A percentile compares a stretch with the other conserved stretches of the same genome.
Evolutionary conservation across 1,140 invertebrate species (phyloP).

Genomic region (Ceratosolen fusciceps): DNA sequence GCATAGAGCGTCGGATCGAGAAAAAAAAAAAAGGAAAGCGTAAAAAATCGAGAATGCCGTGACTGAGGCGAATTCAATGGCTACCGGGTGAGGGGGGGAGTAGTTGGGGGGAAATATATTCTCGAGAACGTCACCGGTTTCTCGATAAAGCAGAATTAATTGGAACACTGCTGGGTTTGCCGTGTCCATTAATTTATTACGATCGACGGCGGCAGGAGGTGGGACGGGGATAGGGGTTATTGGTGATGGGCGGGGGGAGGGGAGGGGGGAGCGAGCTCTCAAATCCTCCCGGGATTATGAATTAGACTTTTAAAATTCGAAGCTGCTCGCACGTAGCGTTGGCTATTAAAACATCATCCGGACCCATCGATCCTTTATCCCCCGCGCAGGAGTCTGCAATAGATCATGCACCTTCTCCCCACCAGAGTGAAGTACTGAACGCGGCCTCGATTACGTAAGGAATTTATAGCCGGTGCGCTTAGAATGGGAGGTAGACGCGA

Average conservation of each 20-base stretch:
- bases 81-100: too few relatives aligned
- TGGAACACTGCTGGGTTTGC: slow-evolving; percentile 56
- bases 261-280: slow-evolving; percentile 45
- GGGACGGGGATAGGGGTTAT: too few relatives aligned
- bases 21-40: too few relatives aligned
- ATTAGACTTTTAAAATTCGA: slow-evolving; percentile 60
- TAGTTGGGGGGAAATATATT: slow-evolving; percentile 46
- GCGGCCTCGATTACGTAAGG: too few relatives aligned
- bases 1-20: background rate
- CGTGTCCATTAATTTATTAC: slow-evolving; percentile 60
- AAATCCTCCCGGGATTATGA: slow-evolving; percentile 53
- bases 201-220: slow-evolving; percentile 52
- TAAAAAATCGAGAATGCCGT: slow-evolving; percentile 31
- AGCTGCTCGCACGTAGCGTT: slow-evolving; percentile 39
- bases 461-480: too few relatives aligned
- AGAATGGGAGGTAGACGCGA: too few relatives aligned
- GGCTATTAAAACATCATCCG: background rate
- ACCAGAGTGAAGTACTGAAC: too few relatives aligned
- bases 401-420: too few relatives aligned
- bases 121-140: slow-evolving; percentile 49
- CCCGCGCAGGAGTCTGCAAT: too few relatives aligned
- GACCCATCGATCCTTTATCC: too few relatives aligned
- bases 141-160: slow-evolving; percentile 62
- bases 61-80: slow-evolving; percentile 49
- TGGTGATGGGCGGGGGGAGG: slow-evolving; percentile 49